These are phyloP conservation scores for Alces alces DNA, from an alignment of 2,113 vertebrate genomes.

Conservation along the genomic window DNA sequence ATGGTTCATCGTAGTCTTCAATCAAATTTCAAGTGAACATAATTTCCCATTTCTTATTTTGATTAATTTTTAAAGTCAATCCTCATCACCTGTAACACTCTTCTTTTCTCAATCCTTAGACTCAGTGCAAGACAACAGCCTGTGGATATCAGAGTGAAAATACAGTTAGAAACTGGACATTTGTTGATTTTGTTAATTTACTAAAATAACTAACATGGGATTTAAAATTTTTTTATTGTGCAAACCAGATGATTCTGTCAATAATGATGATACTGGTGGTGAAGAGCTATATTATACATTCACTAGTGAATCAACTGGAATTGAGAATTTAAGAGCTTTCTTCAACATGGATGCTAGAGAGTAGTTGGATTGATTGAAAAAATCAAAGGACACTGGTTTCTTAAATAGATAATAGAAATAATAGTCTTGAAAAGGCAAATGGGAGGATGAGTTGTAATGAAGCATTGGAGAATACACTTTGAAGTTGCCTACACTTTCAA, in stretches of 20 bases:
- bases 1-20: not conserved
- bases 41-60: not conserved
- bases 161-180: not conserved
- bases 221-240: not conserved
- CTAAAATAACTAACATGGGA: not conserved
- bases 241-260: not conserved
- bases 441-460: not conserved
- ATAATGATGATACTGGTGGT: not conserved
- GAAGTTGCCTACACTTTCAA: not conserved
- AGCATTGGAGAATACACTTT: not conserved
- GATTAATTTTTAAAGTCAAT: not conserved
- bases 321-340: not conserved
- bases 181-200: not conserved
- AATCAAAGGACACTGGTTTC: not conserved
- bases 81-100: fast-evolving
- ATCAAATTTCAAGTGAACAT: not conserved
- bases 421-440: not conserved
- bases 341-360: not conserved
- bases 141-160: not conserved
- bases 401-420: not conserved
- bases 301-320: not conserved
- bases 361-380: not conserved
- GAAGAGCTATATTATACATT: not conserved
- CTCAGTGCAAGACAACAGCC: not conserved
- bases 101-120: not conserved